Conservation (phyloP, 1,140 invertebrate genomes). For the Drosophila mojavensis region DNA sequence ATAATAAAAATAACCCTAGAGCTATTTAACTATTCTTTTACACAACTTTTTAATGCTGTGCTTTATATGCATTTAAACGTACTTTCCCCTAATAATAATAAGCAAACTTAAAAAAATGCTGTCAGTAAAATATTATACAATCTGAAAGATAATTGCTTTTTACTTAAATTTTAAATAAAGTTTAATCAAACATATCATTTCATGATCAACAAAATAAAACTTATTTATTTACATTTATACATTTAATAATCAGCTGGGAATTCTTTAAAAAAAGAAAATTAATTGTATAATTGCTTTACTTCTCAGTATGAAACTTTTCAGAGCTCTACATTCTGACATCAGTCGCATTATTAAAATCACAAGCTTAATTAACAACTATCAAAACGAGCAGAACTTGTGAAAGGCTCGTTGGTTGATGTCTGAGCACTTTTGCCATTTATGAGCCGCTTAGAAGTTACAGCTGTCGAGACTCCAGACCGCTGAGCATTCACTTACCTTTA, state of each 20-base stretch:
- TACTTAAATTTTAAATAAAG: no score
- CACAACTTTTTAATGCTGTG: neutral
- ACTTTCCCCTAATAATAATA: no score
- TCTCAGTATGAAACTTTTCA: neutral
- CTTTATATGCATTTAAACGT: no score
- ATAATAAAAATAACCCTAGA: conserved; percentile 22
- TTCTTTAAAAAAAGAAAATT: neutral
- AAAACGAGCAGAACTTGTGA: conserved; percentile 8
- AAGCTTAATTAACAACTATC: neutral
- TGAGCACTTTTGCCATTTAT: conserved; percentile 54
- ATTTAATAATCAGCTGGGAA: neutral
- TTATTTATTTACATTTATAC: no score
- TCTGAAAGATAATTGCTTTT: no score
- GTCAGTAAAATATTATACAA: no score
- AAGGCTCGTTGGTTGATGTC: conserved; percentile 21
- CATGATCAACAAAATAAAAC: no score
- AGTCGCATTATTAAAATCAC: neutral
- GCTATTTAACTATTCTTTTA: neutral
- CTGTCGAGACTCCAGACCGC: conserved; percentile 38
- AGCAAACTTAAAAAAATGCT: no score
- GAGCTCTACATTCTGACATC: neutral
- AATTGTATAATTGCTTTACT: no score
- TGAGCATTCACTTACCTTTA: conserved; percentile 70
- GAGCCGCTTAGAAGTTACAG: conserved; percentile 30
- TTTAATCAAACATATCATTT: no score